Percentiles rank a stretch among this genome's conserved stretches.
Conservation (phyloP, 2,797 vertebrate genomes). For the Aplochiton taeniatus region DNA sequence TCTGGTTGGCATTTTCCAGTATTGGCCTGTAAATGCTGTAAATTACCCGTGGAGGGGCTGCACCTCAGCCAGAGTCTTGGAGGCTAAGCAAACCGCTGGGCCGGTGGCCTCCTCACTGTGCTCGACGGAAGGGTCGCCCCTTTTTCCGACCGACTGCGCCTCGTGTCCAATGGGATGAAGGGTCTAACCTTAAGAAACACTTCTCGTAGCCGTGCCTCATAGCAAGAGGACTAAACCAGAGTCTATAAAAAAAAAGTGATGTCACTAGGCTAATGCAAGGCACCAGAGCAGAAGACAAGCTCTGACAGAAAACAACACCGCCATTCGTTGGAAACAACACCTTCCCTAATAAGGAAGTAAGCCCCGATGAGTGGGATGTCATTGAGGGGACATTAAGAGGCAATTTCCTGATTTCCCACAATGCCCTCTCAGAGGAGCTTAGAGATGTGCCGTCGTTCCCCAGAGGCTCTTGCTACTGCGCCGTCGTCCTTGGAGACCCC, state of each 20-base stretch:
- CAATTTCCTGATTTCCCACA: slow-evolving; percentile 3
- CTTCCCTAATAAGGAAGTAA: background rate
- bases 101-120: background rate
- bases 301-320: background rate
- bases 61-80: slow-evolving; percentile 30
- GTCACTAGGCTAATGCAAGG: background rate
- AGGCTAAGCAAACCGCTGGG: background rate
- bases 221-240: too few species aligned
- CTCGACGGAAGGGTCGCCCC: too few species aligned
- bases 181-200: too few species aligned
- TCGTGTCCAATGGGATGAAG: too few species aligned
- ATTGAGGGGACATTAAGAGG: background rate
- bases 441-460: background rate
- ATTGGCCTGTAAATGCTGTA: slow-evolving; percentile 29
- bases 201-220: too few species aligned
- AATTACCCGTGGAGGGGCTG: slow-evolving; percentile 38
- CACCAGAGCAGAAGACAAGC: background rate
- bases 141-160: too few species aligned
- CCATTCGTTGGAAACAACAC: background rate
- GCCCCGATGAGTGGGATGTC: slow-evolving; percentile 1
- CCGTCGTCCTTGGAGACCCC: background rate
- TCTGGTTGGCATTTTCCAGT: slow-evolving; percentile 29
- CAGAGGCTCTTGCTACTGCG: background rate
- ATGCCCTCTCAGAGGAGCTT: background rate
- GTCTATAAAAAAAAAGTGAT: background rate